These are phyloP conservation scores for Cyphomyrus plagiostoma DNA, from an alignment of 2,113 vertebrate species.

Conservation along the genomic window DNA sequence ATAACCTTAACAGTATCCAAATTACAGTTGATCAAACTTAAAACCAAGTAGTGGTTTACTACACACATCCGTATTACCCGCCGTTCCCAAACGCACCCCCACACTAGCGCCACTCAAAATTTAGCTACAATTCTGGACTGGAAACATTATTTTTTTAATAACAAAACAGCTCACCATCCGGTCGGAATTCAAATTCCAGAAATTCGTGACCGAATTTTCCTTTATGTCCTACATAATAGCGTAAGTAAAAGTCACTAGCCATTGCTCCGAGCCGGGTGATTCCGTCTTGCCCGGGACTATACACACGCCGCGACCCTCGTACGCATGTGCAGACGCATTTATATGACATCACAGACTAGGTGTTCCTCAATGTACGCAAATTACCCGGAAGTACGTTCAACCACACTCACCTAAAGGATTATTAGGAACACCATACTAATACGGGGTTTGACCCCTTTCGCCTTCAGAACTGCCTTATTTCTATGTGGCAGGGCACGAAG, in stretches of 20 bases:
- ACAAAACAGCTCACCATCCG: conserved; percentile 72
- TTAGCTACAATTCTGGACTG: neutral
- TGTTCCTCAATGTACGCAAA: neutral
- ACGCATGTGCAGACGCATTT: neutral
- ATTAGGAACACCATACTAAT: too few species aligned
- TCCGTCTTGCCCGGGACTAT: neutral
- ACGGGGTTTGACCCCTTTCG: too few species aligned
- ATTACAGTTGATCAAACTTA: neutral
- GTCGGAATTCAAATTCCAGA: conserved; percentile 92
- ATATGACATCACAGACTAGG: neutral
- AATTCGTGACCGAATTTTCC: conserved; percentile 97
- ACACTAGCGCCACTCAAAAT: neutral
- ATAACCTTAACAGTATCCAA: neutral
- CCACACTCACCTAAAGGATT: too few species aligned
- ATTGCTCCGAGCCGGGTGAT: conserved; percentile 28
- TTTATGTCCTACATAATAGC: conserved; percentile 96
- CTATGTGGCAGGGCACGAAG: too few species aligned
- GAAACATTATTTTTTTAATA: neutral
- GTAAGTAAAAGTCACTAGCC: conserved; percentile 92
- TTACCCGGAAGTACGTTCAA: neutral
- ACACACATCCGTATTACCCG: neutral
- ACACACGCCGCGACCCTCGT: neutral
- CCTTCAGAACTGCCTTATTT: too few species aligned
- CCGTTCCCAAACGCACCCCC: neutral
- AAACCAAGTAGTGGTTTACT: neutral